These are phyloP conservation scores for Suncus etruscus DNA, from an alignment of 2,113 vertebrate species.

Conservation along the genomic window DNA sequence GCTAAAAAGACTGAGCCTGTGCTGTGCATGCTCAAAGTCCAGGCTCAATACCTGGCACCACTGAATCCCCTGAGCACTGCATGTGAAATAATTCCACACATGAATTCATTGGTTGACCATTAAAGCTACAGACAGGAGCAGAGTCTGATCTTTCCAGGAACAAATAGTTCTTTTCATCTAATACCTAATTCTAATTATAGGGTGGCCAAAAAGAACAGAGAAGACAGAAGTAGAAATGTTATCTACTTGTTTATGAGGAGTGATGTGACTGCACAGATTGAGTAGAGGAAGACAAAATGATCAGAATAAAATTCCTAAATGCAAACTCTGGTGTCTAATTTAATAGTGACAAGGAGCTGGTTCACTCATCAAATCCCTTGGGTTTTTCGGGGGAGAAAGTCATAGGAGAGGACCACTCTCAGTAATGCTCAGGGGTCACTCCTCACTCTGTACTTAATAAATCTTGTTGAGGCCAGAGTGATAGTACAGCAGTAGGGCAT, in stretches of 20 bases:
- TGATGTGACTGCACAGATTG: too few relatives aligned
- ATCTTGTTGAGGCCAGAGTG: too few relatives aligned
- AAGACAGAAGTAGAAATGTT: neutral
- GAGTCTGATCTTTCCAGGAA: neutral
- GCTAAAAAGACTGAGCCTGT: too few relatives aligned
- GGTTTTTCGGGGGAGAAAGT: too few relatives aligned
- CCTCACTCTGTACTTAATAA: too few relatives aligned
- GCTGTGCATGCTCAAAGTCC: too few relatives aligned
- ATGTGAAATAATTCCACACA: neutral
- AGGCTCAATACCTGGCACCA: too few relatives aligned
- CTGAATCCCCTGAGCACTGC: neutral
- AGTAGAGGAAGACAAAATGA: neutral
- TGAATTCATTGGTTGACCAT: neutral
- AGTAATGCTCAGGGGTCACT: too few relatives aligned
- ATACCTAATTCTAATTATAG: too few relatives aligned
- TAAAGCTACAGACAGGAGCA: slow-evolving; percentile 29
- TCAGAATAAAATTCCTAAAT: neutral
- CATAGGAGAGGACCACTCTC: too few relatives aligned
- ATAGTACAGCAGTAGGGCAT: too few relatives aligned
- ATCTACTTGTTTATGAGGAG: neutral
- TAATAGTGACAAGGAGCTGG: neutral
- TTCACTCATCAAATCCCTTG: too few relatives aligned
- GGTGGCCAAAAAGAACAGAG: neutral
- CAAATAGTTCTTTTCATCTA: neutral
- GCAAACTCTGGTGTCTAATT: neutral